Base-by-base conservation (phyloP, 2,888 invertebrate genomes). In the Spicauda simplicius region DNA sequence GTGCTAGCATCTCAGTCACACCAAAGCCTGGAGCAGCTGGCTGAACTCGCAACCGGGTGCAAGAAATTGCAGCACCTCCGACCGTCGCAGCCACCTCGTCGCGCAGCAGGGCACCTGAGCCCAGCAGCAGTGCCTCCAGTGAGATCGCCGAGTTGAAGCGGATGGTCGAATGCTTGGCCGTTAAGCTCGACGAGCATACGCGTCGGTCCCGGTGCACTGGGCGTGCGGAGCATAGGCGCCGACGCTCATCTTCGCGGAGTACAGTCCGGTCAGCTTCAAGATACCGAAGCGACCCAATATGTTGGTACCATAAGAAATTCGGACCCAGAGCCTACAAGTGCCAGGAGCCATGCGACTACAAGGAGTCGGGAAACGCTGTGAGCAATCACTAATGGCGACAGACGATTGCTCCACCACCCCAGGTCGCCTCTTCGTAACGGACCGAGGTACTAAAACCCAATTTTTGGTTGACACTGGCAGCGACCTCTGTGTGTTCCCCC, bases 361-460 rank as follows among this genome's bases (percentile, higher is more conserved):
- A 64, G 45, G 25, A 48, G 48, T 48, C 56, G 71, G 73, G 30
- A 73, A 71, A 71, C 63, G 6, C 25, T 11, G n/a, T 0, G 68
- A 73, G 73, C 74, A 72, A 69, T 77, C 77, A 69, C 41, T 78
- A 68, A 76, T 69, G 72, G 72, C 75, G 79, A 75, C 76, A 2
- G 66, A 55, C 70, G 76, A 76, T 69, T 63, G 67, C 68, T 58
- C 69, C 54, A 11, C 53, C 6, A 60, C 67, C 7, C n/a, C 73
- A 30, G 72, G 74, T 74, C 72, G 75, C 70, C 62, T 75, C n/a
- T 74, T 75, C 55, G 65, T 76, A n/a, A 71, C 62, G 14, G 75
- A 77, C 53, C 69, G 61, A 3, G 65, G 14, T 10, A 63, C 72
- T 52, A 73, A 74, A 54, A 65, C 45, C 53, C 70, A 70, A n/a